phyloP scores from a whole-genome alignment of 35 echinoderm and acorn worm genomes.

The Heliocidaris erythrogramma region DNA sequence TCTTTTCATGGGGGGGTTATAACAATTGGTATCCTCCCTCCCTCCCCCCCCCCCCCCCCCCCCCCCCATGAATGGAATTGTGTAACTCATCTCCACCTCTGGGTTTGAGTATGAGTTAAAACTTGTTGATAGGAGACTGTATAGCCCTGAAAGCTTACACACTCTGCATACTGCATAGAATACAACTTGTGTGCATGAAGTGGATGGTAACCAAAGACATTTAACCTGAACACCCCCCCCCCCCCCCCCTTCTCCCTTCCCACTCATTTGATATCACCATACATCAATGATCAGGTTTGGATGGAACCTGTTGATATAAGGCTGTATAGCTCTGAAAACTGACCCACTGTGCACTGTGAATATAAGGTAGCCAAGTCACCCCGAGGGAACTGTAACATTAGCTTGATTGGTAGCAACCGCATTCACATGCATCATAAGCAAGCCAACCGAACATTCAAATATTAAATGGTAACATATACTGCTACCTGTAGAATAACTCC shows the following conservation, averaged over 20 bases:
- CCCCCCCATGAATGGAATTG: no score
- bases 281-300: neutral
- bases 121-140: no score
- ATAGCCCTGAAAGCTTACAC: no score
- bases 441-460: neutral
- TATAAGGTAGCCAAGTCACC: neutral
- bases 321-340: neutral
- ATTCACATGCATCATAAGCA: neutral
- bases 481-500: neutral
- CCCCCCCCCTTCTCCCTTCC: neutral
- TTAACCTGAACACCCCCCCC: no score
- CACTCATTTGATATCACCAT: neutral
- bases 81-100: no score
- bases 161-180: no score
- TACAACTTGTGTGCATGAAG: no score
- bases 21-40: no score
- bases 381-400: neutral
- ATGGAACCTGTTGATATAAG: neutral
- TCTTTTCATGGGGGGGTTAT: no score
- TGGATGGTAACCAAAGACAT: no score
- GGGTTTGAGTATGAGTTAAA: no score
- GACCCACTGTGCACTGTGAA: neutral
- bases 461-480: neutral
- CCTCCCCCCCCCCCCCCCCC: no score
- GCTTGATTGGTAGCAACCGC: neutral